Evolutionary conservation across 2,888 invertebrate genomes (phyloP).

Genomic region (Capitulum mitella): DNA sequence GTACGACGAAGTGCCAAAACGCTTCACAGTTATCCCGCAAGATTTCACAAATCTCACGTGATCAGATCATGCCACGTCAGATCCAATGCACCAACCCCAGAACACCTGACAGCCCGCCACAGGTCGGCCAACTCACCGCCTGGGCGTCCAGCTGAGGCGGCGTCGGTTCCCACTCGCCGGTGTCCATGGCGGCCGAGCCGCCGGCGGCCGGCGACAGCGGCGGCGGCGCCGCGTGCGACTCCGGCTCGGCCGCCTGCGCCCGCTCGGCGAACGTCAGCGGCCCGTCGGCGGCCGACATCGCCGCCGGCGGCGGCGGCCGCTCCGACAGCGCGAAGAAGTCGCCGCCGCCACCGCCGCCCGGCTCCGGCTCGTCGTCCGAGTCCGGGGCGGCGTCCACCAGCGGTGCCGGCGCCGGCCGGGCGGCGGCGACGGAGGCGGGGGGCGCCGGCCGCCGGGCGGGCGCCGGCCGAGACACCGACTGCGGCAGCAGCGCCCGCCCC

Average conservation of each 20-base stretch:
- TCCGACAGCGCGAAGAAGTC: slow-evolving; percentile 23
- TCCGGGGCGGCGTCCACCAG: background rate
- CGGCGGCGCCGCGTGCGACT: background rate
- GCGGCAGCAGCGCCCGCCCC: background rate
- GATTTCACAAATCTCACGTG: too few relatives aligned
- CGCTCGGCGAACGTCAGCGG: background rate
- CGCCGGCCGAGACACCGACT: background rate
- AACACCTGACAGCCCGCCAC: background rate
- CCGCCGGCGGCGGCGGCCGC: background rate
- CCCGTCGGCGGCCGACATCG: background rate
- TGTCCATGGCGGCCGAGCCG: background rate
- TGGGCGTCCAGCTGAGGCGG: background rate
- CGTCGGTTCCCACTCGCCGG: background rate
- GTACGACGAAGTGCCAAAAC: too few relatives aligned
- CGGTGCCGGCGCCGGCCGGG: background rate
- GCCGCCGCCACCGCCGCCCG: background rate
- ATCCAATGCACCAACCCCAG: too few relatives aligned
- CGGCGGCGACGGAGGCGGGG: background rate
- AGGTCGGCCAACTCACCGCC: background rate
- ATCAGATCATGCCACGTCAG: too few relatives aligned
- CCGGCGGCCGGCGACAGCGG: background rate
- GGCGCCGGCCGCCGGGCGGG: background rate
- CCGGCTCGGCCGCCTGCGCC: background rate
- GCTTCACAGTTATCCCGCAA: too few relatives aligned
- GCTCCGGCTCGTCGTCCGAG: background rate